These are phyloP conservation scores for Anguilla marmorata DNA, from an alignment of 2,797 vertebrate genomes.

Conservation along the genomic window DNA sequence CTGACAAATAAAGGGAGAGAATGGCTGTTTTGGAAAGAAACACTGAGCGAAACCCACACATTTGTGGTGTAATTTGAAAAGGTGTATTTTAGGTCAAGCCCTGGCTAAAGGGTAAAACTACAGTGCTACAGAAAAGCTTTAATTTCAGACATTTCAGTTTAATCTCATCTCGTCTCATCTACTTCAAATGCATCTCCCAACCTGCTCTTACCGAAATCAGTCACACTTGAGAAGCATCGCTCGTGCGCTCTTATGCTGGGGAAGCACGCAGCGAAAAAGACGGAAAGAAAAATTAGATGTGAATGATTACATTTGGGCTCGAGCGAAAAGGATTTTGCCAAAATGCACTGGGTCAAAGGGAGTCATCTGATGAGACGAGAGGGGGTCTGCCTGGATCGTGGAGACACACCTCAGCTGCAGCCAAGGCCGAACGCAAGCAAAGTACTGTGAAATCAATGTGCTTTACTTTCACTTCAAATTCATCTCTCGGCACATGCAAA, in stretches of 20 bases:
- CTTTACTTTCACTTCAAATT: not conserved
- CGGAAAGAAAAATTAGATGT: not conserved
- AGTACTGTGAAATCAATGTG: no score
- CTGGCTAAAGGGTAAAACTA: not conserved
- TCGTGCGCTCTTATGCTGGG: not conserved
- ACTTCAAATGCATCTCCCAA: not conserved
- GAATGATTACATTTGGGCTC: not conserved
- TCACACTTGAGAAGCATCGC: not conserved
- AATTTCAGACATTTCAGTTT: not conserved
- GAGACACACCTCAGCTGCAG: not conserved
- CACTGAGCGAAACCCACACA: no score
- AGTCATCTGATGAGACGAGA: no score
- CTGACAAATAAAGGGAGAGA: no score
- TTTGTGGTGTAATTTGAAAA: no score
- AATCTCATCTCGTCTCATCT: not conserved
- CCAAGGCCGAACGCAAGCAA: not conserved
- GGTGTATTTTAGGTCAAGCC: not conserved
- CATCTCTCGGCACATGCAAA: not conserved
- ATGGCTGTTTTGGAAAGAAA: no score
- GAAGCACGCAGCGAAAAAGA: not conserved
- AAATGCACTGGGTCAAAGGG: no score
- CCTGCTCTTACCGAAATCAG: not conserved
- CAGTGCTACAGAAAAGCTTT: not conserved
- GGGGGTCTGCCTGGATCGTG: no score
- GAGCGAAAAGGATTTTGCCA: not conserved